Base-by-base conservation (phyloP, 1,140 invertebrate genomes). In the Bacillus rossius region DNA sequence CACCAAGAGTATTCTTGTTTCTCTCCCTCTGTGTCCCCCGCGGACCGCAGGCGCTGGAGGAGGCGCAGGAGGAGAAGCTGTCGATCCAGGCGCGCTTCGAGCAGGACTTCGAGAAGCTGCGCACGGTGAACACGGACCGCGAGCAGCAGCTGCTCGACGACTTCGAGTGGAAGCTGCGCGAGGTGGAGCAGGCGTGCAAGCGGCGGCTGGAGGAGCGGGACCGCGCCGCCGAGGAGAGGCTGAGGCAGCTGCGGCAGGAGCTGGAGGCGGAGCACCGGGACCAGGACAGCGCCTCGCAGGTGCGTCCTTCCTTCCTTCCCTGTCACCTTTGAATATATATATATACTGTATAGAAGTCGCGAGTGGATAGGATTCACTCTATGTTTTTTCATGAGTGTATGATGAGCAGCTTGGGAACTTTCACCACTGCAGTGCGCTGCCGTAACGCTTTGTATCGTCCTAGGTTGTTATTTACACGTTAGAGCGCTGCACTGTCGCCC, bases 81-180 rank as follows among this genome's bases (percentile, higher is more conserved):
- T 74, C 77, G 63, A 74, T 82, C 8, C 77, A 83, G 62, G 69
- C 73, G 41, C 81, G 79, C 64, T 84, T 81, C 76, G 79, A 84
- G 61, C 73, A 77, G 61, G 84, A 86, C 55, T 82, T 84, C 57
- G 80, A 84, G 67, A 77, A 79, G 62, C 66, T 84, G 23, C 71
- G 80, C 54, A 82, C 79, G 3, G 73, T 78, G 5, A 79, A 75
- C 64, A 73, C 75, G 60, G 71, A 80, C 19, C 76, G 82, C 55
- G 83, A 86, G 67, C 81, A 84, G 55, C 77, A 81, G 61, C 68
- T 85, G 17, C 71, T 86, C 65, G 80, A 84, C 51, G 84, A 86
- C 67, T 85, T 84, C 61, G 84, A 86, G 71, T 85, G 84, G 82
- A 84, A 86, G 66, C 66, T 86, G 29, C 68, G 83, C 41, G 81